Evolutionary conservation across 1,140 invertebrate species (phyloP), one percentile per base, ranked within the genome.

Genomic region (Choristoneura fumiferana): DNA sequence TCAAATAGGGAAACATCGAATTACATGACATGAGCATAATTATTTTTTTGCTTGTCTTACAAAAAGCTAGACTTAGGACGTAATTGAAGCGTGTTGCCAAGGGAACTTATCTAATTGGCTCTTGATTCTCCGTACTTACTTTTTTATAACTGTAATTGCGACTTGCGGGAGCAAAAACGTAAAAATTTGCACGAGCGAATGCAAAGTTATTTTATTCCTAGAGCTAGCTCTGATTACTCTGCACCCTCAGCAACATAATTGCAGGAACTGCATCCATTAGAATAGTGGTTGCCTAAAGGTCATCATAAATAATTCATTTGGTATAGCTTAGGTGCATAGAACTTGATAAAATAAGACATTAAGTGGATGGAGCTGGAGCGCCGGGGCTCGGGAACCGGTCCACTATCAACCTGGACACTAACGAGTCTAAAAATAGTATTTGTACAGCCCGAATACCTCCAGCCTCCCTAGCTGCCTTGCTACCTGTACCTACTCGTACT

Each of bases 361-460:
- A 49, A 49, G 43, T 49, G 43, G 43, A 10, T n/a, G 22, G 43
- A 12, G 43, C 43, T 22, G 43, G 18, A 49, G 43, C 43, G 43
- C 17, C 40, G 9, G 12, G 39, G 13, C 14, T 17, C 14, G 13
- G 43, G 43, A 49, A 49, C 43, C 43, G 43, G 43, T 49, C 43
- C 14, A 49, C 43, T 49, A 49, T 49, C 43, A 33, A 49, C 43
- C 10, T 49, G 43, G 29, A 49, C 43, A 49, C 43, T 49, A 49
- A 49, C 43, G 43, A 49, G 18, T 17, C 43, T 49, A 49, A 49
- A 49, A 49, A 49, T 49, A 49, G 43, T 49, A 49, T 49, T 49
- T 33, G 43, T 49, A 49, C 17, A 49, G 29, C 43, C 22, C 43
- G 43, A 49, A 49, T 49, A 49, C 22, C n/a, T n/a, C n/a, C 22